Base-by-base conservation (phyloP, 1,140 invertebrate species). In the Anastrepha obliqua region DNA sequence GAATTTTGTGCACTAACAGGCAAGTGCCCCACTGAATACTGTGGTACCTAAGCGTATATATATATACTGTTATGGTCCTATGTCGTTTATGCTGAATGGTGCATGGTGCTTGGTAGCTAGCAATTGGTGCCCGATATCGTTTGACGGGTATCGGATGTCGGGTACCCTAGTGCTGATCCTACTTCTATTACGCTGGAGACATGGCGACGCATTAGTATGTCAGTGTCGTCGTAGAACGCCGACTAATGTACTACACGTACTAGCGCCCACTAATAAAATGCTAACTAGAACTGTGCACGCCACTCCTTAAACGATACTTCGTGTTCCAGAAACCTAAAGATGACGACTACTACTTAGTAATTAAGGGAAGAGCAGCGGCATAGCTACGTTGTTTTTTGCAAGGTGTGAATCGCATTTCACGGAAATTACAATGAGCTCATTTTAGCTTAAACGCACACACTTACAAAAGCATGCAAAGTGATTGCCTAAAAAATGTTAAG, bases 121-220 rank as follows among this genome's bases (percentile, higher is more conserved):
- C 9, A 7, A 2, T n/a, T 64, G 42, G 8, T 74, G 39, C 39
- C 44, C 74, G 47, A 3, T 81, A 17, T 20, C 74, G 47, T 81
- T 81, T 55, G 74, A 81, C 74, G 55, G 47, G 74, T 81, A 62
- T 62, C 60, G 13, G 9, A 17, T 62, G n/a, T 81, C 74, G 74
- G 13, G 11, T 81, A n/a, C 42, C 47, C 74, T 55, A 55, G 47
- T 81, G 47, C 8, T 81, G 74, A 81, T 81, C 74, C 74, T 81
- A 81, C 55, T 81, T 81, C 44, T 47, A 55, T 81, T 81, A 81
- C 47, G 42, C 29, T 58, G 51, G 47, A 81, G 74, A 81, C 74
- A 81, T 42, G 2, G 51, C 9, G 74, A n/a, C 74, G 47, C 74
- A 5, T 55, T 81, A 55, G n/a, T 51, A n/a, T 51, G 74, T 55